These are phyloP conservation scores for Drosophila atroscutellata DNA, from an alignment of 2,888 invertebrate species.

Conservation along the genomic window DNA sequence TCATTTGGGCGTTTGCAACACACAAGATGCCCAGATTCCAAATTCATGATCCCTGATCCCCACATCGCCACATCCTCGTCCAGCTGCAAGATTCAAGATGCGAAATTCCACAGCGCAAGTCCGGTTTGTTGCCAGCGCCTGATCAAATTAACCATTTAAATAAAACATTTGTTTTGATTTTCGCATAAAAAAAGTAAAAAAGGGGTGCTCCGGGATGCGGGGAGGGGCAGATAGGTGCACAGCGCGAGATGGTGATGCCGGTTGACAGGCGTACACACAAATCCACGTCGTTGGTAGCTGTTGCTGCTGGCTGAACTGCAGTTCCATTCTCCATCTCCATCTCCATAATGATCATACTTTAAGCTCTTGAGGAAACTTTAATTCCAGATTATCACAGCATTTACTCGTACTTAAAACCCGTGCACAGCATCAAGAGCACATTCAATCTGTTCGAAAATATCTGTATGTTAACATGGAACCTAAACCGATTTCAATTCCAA, in stretches of 20 bases:
- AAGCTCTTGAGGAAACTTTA: constrained; percentile 25
- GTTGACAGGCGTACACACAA: constrained; percentile 53
- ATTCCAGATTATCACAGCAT: constrained; percentile 45
- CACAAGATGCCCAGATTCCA: constrained; percentile 6
- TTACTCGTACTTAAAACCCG: constrained; percentile 44
- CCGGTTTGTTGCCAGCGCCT: constrained; percentile 29
- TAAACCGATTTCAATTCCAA: not conserved
- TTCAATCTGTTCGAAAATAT: not conserved
- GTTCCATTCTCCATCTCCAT: constrained; percentile 1
- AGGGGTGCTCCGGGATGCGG: not conserved
- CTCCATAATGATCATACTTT: constrained; percentile 38
- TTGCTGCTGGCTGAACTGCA: constrained; percentile 5
- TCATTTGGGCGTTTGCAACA: constrained; percentile 64
- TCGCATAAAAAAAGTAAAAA: constrained; percentile 13
- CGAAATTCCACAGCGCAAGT: constrained; percentile 17
- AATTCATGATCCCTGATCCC: not conserved
- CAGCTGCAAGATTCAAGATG: constrained; percentile 8
- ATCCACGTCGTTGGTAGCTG: constrained; percentile 43
- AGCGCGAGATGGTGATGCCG: constrained; percentile 38
- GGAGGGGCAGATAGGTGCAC: not conserved
- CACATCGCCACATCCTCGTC: not conserved
- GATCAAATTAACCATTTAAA: constrained; percentile 76
- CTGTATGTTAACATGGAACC: not conserved
- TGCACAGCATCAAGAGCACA: constrained; percentile 9
- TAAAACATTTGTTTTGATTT: constrained; percentile 77